Evolutionary conservation across 1,140 invertebrate species (phyloP), one percentile per base, ranked within the genome.

Genomic region (Helicoverpa armigera): DNA sequence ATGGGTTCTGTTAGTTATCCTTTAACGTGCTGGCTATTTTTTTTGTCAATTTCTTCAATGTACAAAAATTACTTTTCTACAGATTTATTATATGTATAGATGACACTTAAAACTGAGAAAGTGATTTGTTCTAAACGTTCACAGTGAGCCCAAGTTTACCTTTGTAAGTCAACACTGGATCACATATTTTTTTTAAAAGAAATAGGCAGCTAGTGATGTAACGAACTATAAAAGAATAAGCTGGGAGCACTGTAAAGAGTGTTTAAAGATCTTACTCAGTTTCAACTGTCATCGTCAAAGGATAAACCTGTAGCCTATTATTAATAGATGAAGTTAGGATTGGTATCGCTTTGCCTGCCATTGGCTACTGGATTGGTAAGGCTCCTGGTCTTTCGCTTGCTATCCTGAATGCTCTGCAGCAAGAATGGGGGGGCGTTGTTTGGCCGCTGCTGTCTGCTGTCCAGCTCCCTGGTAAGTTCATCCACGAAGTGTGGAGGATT

Each of bases 321-420:
- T 82, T 84, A 91, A 67, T 94, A 94, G n/a, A 94, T 94, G 75
- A 94, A 94, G 79, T 94, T 94, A 23, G 93, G 91, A 70, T 94
- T 94, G 5, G 91, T 92, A 5, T 93, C 90, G 73, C 89, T 93
- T 76, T 91, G 90, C 18, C 91, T 77, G 60, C 87, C 88, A 9
- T 87, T 87, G 0, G 87, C 83, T 0, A 82, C 72, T 0, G 87
- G 88, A 74, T 90, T 92, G 53, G 60, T 56, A n/a, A 86, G 80
- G 12, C 60, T 79, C 35, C 86, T 84, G 75, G 77, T 91, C 80
- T 87, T 89, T 77, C 83, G 83, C 72, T 92, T 94, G 82, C 84
- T 92, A 4, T 91, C 90, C 58, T 94, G 86, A 69, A 93, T 91
- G 79, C 90, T 89, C 18, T 93, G 89, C 18, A 93, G 86, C 23